Base-by-base conservation (phyloP, 2,888 invertebrate genomes). In the Coremacera marginata region DNA sequence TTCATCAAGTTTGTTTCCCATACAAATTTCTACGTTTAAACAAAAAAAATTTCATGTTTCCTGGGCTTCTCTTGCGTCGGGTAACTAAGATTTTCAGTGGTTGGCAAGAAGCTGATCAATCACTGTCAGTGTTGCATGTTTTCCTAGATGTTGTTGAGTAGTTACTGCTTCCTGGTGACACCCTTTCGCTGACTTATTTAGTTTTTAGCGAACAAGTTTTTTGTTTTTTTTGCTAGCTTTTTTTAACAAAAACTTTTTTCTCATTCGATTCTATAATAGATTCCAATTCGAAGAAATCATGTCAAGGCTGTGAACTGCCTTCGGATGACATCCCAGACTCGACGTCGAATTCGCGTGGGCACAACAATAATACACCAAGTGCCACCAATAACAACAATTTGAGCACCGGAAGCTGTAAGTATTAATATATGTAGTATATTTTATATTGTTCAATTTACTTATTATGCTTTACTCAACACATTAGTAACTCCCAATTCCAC, bases 281-380 rank as follows among this genome's bases (percentile, higher is more conserved):
- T 88, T 89, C 89, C 77, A 90, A 88, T 85, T 93, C 93, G 81
- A 93, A 93, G 88, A 93, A 93, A 87, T 93, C 92, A 85, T 94
- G 92, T 90, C 95, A 94, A 90, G 96, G 94, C 82, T 96, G 93
- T 88, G 95, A 95, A 88, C 91, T 93, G 88, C 95, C 93, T 77
- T 92, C 93, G 68, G 93, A 94, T 82, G 94, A 94, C 85, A 90
- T 94, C 75, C 93, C 94, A 5, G 94, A 94, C 83, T 91, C 94
- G 55, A 91, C 93, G 44, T 92, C 93, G 51, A 90, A 90, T 81
- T 91, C 91, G 16, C 91, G 94, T 80, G 94, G 93, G 72, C 92
- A 94, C 86, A 94, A 95, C 86, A 95, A 95, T 89, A 95, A 95
- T 88, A 95, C 95, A 62, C 94, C 94, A 27, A 94, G 93, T 87